Conservation (phyloP, 2,113 vertebrate species). For the Tenrec ecaudatus region DNA sequence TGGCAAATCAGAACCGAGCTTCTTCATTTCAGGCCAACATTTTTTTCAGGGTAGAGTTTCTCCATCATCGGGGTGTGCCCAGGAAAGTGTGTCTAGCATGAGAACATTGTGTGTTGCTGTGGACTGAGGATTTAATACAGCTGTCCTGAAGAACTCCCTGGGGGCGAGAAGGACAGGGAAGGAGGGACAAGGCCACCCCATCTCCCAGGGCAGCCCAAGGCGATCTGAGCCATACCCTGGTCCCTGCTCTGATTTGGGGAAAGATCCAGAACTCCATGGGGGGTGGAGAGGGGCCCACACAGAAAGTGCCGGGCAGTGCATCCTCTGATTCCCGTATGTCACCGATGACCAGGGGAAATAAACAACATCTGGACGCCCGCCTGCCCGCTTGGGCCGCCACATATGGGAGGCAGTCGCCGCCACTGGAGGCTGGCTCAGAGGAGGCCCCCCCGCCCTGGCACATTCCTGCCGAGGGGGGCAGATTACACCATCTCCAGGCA, state of each 20-base stretch:
- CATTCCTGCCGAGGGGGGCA: conserved; percentile 52
- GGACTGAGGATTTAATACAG: conserved; percentile 68
- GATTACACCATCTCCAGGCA: conserved; percentile 53
- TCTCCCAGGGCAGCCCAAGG: not conserved
- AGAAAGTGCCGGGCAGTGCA: not conserved
- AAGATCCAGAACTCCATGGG: not conserved
- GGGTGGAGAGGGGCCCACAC: not conserved
- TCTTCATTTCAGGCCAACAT: conserved; percentile 57
- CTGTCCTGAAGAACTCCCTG: conserved; percentile 48
- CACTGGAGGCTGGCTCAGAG: conserved; percentile 21
- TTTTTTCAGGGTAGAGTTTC: conserved; percentile 54
- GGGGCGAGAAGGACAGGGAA: not conserved
- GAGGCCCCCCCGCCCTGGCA: not conserved
- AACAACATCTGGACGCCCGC: conserved; percentile 72
- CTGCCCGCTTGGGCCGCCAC: conserved; percentile 42
- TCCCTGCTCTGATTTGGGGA: not conserved
- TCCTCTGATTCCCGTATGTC: conserved; percentile 26
- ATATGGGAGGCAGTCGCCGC: conserved; percentile 71
- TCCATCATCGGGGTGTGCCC: conserved; percentile 58
- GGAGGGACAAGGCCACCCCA: not conserved
- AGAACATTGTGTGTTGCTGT: conserved; percentile 62
- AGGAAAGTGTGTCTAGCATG: conserved; percentile 53
- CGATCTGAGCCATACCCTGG: not conserved
- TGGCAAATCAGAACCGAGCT: not conserved
- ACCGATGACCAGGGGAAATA: conserved; percentile 70